Evolutionary conservation across 2,888 invertebrate species (phyloP), one percentile per base, ranked within the genome.

Genomic region (Metacarcinus magister): DNA sequence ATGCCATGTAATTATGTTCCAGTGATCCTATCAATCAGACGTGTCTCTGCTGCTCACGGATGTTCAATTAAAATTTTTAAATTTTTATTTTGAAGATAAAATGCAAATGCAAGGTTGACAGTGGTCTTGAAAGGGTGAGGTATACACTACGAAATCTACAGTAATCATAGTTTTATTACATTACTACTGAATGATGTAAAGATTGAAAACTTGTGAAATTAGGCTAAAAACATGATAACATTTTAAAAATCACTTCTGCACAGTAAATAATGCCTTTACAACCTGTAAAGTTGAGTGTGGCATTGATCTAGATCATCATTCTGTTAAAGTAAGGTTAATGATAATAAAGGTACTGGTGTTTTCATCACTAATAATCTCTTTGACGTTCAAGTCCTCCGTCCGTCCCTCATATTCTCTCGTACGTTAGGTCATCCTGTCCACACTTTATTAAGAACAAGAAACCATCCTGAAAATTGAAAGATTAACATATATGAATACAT

Each of bases 341-440:
- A 32, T 44, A 16, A 23, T 28, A 90, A 46, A 46, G 46, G 28
- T 48, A 92, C 54, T 48, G n/a, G 32, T 54, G 48, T 19, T 10
- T 19, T 32, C 46, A 44, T 92, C 28, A 23, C 46, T 46, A n/a
- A 75, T 75, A 75, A 28, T 28, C 75, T 75, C 75, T 75, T 75
- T 28, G n/a, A 7, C 10, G 75, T 28, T 28, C 10, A 54, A 19
- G 54, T 13, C 10, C 60, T 60, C 39, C 39, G 39, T 39, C 39
- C 44, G 32, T 46, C 75, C 4, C 67, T 95, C 95, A 95, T 95
- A 95, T 95, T 67, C 95, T 95, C 54, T 95, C 95, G 92, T 95
- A 95, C 19, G 95, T 95, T 7, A 91, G 39, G 67, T 95, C 95
- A 75, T 44, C 39, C n/a, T 60, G 91, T 46, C 95, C 95, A 92